Percentiles rank a stretch among this genome's conserved stretches.
phyloP scores from a whole-genome alignment of 1,140 invertebrate species.

The Lethrus apterus region DNA sequence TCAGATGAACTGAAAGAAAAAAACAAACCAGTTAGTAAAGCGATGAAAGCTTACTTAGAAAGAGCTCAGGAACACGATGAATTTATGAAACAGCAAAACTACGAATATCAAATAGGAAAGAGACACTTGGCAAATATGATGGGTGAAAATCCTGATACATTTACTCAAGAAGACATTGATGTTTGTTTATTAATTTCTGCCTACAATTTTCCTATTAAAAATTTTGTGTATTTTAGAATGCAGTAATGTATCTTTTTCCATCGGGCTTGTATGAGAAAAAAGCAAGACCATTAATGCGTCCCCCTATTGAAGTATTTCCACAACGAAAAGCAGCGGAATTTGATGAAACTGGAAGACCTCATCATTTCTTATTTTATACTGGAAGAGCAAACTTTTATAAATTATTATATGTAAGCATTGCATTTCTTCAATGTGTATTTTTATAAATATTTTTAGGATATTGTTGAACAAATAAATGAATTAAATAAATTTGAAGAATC shows the following conservation, averaged over 20 bases:
- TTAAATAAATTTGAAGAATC: slow-evolving; percentile 63
- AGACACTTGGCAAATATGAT: slow-evolving; percentile 97
- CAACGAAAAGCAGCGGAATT: slow-evolving; percentile 82
- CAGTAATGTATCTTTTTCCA: slow-evolving; percentile 88
- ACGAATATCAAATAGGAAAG: slow-evolving; percentile 85
- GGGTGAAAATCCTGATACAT: slow-evolving; percentile 81
- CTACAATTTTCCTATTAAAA: slow-evolving; percentile 8
- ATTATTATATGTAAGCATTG: slow-evolving; percentile 63
- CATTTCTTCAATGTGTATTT: neutral
- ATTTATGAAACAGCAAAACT: slow-evolving; percentile 74
- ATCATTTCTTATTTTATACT: slow-evolving; percentile 87
- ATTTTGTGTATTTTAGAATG: slow-evolving; percentile 51
- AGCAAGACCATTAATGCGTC: slow-evolving; percentile 80
- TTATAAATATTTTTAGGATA: slow-evolving; percentile 44
- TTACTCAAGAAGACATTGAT: slow-evolving; percentile 83
- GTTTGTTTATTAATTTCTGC: slow-evolving; percentile 45
- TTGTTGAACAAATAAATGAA: slow-evolving; percentile 54
- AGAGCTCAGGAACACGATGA: slow-evolving; percentile 71
- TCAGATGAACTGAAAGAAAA: no score
- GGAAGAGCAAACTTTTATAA: slow-evolving; percentile 75
- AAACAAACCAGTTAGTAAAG: slow-evolving; percentile 69
- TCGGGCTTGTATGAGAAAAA: slow-evolving; percentile 76
- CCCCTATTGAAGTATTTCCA: slow-evolving; percentile 80
- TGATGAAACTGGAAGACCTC: slow-evolving; percentile 78
- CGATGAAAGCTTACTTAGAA: slow-evolving; percentile 82